Conservation (phyloP, 2,113 vertebrate genomes). For the Nycticorax nycticorax region DNA sequence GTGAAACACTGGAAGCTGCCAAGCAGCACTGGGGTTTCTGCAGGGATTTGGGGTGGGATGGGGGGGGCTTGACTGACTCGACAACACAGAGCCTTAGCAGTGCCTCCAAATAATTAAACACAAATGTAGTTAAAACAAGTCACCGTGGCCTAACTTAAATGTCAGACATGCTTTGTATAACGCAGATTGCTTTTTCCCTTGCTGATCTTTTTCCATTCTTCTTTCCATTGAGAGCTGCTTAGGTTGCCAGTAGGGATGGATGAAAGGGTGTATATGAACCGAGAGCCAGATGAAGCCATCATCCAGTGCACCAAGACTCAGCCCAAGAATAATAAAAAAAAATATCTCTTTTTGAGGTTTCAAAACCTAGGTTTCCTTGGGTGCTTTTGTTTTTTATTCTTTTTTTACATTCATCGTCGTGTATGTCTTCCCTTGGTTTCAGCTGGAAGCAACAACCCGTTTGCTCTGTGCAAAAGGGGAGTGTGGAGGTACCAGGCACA, state of each 20-base stretch:
- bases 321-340: not conserved
- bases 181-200: not conserved
- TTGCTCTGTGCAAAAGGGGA: fast-evolving
- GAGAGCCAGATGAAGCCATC: not conserved
- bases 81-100: not conserved
- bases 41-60: not conserved
- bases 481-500: not conserved
- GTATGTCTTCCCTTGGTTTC: not conserved
- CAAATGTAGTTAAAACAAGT: not conserved
- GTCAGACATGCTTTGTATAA: not conserved
- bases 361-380: not conserved
- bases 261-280: not conserved
- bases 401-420: fast-evolving
- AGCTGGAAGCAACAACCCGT: not conserved
- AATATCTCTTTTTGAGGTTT: not conserved
- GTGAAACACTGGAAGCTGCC: not conserved
- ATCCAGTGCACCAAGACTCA: not conserved
- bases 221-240: not conserved
- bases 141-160: not conserved
- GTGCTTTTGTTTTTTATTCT: not conserved
- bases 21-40: not conserved
- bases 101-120: not conserved
- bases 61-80: not conserved
- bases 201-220: not conserved
- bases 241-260: not conserved